Evolutionary conservation across 2,888 invertebrate species (phyloP), one percentile per base, ranked within the genome.

Genomic region (Aricia artaxerxes): DNA sequence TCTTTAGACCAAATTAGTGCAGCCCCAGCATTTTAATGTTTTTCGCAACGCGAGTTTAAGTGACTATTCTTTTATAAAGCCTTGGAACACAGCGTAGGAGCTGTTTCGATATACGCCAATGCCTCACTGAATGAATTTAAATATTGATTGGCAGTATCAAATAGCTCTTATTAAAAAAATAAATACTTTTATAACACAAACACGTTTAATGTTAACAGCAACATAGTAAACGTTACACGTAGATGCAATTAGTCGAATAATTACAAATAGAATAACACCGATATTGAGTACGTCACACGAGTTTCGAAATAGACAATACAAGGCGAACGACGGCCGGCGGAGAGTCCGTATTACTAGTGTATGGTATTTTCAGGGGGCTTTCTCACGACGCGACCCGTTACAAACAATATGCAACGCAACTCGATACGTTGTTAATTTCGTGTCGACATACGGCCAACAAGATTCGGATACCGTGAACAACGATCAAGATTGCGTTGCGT

Each of bases 301-400:
- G 76, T 57, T 76, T 76, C 4, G 69, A 38, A 35, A 76, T 6
- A 49, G 35, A 5, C 7, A 49, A 76, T 16, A 35, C 16, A 38
- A 49, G 76, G 1, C 76, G 35, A 73, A 24, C 73, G 44, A 44
- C 24, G 73, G 24, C 73, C 57, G 78, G 57, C 78, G 57, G 24
- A 73, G 38, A 40, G 38, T 16, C 31, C 73, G 80, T 80, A 81
- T 80, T 81, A 82, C 82, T 79, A 82, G 81, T 81, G 80, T 83
- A 81, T 83, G 82, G 82, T 84, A 82, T 83, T 85, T 85, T 85
- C 85, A 85, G 85, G 85, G 84, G 82, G 82, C 82, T 84, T 83
- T 85, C 84, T 84, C 85, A 85, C 85, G 85, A 85, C 85, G 85
- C 83, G 85, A 85, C 82, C 84, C 85, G 83, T 83, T 84, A 83